These are phyloP conservation scores for Petrophora chlorosata DNA, from an alignment of 2,888 invertebrate species.

Conservation along the genomic window DNA sequence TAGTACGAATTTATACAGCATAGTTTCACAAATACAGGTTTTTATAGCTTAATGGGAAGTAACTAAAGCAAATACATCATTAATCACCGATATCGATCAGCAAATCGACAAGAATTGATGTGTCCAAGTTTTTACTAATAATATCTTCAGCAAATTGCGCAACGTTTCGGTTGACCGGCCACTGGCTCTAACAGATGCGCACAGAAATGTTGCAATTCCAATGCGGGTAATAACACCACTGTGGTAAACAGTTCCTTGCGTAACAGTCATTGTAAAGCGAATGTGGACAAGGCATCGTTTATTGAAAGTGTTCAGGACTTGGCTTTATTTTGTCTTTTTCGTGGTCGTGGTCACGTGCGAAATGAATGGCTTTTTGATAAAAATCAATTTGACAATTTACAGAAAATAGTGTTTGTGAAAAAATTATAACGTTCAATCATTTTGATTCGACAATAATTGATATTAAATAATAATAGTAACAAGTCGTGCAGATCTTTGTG, in stretches of 20 bases:
- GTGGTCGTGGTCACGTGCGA: neutral
- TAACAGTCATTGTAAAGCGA: constrained; percentile 46
- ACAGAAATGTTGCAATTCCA: constrained; percentile 49
- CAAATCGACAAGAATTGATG: constrained; percentile 16
- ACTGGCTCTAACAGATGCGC: constrained; percentile 41
- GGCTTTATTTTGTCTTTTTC: neutral
- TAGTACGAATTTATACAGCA: too few species aligned
- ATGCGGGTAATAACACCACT: constrained; percentile 45
- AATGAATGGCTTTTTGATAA: neutral
- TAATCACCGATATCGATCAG: constrained; percentile 11
- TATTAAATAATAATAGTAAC: too few species aligned
- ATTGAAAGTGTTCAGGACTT: constrained; percentile 12
- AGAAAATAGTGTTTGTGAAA: too few species aligned
- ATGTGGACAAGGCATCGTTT: constrained; percentile 33
- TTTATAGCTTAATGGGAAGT: constrained; percentile 1
- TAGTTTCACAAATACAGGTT: too few species aligned
- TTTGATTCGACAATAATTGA: too few species aligned
- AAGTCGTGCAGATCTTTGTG: too few species aligned
- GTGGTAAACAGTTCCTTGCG: constrained; percentile 43
- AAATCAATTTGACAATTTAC: too few species aligned
- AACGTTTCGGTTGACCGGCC: constrained; percentile 36
- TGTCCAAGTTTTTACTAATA: constrained; percentile 19
- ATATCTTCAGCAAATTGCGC: constrained; percentile 15
- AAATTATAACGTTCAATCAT: too few species aligned
- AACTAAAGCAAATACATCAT: constrained; percentile 2